Evolutionary conservation across 64 coral and sea anemone genomes (phyloP).

Genomic region (Stichodactyla helianthus): DNA sequence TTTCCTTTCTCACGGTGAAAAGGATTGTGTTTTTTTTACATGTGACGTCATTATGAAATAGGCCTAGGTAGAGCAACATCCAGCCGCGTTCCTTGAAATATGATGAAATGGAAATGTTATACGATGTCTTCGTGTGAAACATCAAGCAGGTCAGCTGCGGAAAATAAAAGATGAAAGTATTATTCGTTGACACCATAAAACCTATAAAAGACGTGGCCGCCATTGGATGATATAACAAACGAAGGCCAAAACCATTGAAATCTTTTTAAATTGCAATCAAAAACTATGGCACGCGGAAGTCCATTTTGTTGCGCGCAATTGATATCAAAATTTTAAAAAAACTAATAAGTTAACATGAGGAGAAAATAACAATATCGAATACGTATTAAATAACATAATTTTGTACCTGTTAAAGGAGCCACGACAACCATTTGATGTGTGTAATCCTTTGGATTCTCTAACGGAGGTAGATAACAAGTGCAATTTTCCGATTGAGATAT

Average conservation of each 20-base stretch:
- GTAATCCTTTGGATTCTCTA: conserved; percentile 30
- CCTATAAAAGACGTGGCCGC: too few relatives aligned
- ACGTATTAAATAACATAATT: not conserved
- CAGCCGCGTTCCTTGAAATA: not conserved
- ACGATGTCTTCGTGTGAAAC: conserved; percentile 85
- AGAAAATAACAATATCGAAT: too few relatives aligned
- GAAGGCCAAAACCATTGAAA: too few relatives aligned
- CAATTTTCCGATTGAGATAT: conserved; percentile 1
- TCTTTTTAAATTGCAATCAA: too few relatives aligned
- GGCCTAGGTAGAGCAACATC: not conserved
- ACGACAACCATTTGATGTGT: conserved; percentile 86
- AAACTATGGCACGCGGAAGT: too few relatives aligned
- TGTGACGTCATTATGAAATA: not conserved
- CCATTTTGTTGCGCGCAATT: too few relatives aligned
- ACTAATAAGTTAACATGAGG: too few relatives aligned
- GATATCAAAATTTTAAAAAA: too few relatives aligned
- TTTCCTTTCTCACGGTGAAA: too few relatives aligned
- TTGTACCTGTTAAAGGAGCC: conserved; percentile 66
- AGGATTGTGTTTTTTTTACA: too few relatives aligned
- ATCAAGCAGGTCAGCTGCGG: conserved; percentile 60
- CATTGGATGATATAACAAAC: too few relatives aligned
- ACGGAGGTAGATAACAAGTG: conserved; percentile 3
- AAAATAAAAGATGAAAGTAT: conserved; percentile 14
- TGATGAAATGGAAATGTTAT: not conserved
- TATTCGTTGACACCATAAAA: not conserved